phyloP scores from a whole-genome alignment of 2,888 invertebrate genomes.

The Luperina testacea region DNA sequence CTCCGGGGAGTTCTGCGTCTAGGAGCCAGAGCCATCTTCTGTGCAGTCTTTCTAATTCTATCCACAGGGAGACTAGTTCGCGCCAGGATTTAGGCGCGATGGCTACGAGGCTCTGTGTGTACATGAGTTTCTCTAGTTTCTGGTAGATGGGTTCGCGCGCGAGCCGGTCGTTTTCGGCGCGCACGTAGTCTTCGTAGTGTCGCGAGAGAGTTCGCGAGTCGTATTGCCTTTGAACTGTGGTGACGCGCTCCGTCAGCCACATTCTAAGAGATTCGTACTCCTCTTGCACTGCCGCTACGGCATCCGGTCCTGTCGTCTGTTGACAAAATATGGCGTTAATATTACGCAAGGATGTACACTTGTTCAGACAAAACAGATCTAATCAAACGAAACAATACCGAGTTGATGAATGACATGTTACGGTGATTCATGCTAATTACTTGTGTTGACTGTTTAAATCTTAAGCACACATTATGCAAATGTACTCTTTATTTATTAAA shows the following conservation, averaged over 20 bases:
- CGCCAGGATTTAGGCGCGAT: conserved; percentile 96
- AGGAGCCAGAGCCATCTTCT: conserved; percentile 97
- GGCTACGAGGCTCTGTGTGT: conserved; percentile 94
- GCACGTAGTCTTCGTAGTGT: conserved; percentile 95
- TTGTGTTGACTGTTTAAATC: conserved; percentile 12
- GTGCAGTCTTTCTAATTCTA: conserved; percentile 94
- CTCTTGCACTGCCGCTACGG: conserved; percentile 94
- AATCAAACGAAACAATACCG: conserved; percentile 24
- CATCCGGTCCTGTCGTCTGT: conserved; percentile 92
- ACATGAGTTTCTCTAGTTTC: conserved; percentile 94
- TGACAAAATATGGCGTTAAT: conserved; percentile 33
- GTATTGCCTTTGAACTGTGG: conserved; percentile 94
- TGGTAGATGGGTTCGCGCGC: conserved; percentile 93
- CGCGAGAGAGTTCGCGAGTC: conserved; percentile 93
- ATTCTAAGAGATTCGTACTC: conserved; percentile 94
- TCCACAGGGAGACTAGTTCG: conserved; percentile 95
- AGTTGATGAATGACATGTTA: conserved; percentile 21
- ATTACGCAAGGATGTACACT: conserved; percentile 14
- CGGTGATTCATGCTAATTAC: conserved; percentile 23
- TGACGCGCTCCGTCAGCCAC: conserved; percentile 95
- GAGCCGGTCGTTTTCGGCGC: conserved; percentile 94
- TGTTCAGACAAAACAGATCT: conserved; percentile 27
- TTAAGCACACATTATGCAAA: conserved; percentile 10
- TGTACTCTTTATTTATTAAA: neutral
- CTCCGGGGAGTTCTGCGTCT: conserved; percentile 96